phyloP scores from a whole-genome alignment of 2,797 vertebrate genomes.

The Mionectes olivaceus region DNA sequence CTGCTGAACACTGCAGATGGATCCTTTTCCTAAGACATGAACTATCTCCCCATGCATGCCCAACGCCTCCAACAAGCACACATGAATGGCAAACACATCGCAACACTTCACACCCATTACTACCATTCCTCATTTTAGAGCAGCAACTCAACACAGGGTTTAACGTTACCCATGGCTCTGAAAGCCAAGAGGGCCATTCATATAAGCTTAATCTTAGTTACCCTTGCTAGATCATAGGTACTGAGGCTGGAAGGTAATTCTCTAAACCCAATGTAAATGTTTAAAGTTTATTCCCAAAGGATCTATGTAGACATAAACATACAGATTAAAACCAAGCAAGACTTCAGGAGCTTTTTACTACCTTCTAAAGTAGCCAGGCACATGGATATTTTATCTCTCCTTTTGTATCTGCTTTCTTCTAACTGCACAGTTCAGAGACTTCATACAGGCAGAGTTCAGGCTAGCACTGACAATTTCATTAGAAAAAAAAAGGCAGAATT shows the following conservation, averaged over 20 bases:
- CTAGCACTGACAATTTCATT: slow-evolving; percentile 47
- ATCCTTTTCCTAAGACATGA: background rate
- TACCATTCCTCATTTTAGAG: background rate
- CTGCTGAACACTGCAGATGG: background rate
- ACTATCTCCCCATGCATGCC: fast-evolving
- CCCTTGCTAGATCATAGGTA: background rate
- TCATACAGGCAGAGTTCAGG: slow-evolving; percentile 40
- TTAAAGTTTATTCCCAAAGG: slow-evolving; percentile 22
- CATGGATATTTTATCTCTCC: slow-evolving; percentile 14
- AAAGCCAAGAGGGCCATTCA: background rate
- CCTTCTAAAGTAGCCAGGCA: slow-evolving; percentile 13
- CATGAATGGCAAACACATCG: background rate
- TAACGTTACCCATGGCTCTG: background rate
- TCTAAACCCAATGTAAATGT: background rate
- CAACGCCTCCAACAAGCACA: background rate
- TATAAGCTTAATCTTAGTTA: background rate
- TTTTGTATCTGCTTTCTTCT: slow-evolving; percentile 17
- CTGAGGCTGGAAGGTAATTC: background rate
- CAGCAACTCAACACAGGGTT: background rate
- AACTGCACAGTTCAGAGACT: slow-evolving; percentile 10
- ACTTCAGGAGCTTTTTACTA: background rate
- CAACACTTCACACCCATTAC: fast-evolving
- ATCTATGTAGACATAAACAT: slow-evolving; percentile 10
- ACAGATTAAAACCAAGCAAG: slow-evolving; percentile 32
- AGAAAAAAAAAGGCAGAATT: background rate